Evolutionary conservation across 2,888 invertebrate genomes (phyloP).

Genomic region (Adineta ricciae): DNA sequence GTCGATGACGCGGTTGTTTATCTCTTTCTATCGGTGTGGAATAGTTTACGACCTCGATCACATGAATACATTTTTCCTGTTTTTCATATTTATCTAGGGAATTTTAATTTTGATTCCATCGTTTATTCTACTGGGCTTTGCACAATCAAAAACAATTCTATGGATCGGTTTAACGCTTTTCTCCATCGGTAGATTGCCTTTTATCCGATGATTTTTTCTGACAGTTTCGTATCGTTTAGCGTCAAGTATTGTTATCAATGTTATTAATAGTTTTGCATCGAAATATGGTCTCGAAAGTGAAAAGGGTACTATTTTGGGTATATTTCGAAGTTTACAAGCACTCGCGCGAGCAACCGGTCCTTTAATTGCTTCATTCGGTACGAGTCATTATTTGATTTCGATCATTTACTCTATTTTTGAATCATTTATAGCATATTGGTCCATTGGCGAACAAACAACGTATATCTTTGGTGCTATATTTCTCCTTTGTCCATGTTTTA

Average conservation of each 20-base stretch:
- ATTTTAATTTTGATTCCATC: slow-evolving; percentile 63
- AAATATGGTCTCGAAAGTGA: slow-evolving; percentile 60
- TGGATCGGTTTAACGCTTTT: slow-evolving; percentile 75
- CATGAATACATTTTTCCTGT: neutral
- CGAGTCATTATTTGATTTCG: slow-evolving; percentile 29
- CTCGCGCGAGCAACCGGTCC: slow-evolving; percentile 85
- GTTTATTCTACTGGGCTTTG: slow-evolving; percentile 71
- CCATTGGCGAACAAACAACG: neutral
- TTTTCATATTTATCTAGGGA: neutral
- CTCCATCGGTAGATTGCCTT: slow-evolving; percentile 57
- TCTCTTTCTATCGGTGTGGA: neutral
- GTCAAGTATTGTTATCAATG: slow-evolving; percentile 65
- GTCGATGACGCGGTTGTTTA: neutral
- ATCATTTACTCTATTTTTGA: neutral
- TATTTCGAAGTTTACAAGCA: slow-evolving; percentile 83
- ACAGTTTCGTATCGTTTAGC: neutral
- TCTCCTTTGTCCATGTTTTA: neutral
- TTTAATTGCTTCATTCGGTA: slow-evolving; percentile 71
- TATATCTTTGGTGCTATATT: neutral
- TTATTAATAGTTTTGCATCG: slow-evolving; percentile 82
- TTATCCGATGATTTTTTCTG: neutral
- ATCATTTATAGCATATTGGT: neutral
- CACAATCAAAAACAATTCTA: slow-evolving; percentile 56
- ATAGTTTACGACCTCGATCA: neutral
- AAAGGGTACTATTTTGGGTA: slow-evolving; percentile 83